Evolutionary conservation across 2,888 invertebrate species (phyloP).

Genomic region (Seladonia tumulorum): DNA sequence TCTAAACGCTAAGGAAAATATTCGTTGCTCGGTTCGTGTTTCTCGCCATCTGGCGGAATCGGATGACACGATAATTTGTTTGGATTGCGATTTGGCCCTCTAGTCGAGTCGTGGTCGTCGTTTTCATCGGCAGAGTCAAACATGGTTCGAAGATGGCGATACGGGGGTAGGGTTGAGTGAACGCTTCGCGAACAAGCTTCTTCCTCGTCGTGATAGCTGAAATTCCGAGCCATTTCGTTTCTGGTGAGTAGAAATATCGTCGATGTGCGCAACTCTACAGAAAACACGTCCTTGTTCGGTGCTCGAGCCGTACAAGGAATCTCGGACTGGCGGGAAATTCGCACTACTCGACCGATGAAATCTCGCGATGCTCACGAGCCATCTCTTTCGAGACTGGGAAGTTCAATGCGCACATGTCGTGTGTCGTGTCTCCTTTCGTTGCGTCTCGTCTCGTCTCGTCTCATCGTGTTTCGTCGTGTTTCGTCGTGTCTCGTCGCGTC

Average conservation of each 20-base stretch:
- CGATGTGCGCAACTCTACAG: neutral
- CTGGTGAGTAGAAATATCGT: conserved; percentile 59
- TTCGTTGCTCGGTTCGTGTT: neutral
- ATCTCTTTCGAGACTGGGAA: conserved; percentile 74
- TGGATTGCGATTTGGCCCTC: conserved; percentile 51
- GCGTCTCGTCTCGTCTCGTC: neutral
- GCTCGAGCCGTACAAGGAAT: neutral
- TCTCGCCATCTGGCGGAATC: conserved; percentile 61
- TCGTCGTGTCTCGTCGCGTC: neutral
- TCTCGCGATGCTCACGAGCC: conserved; percentile 59
- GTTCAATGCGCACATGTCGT: conserved; percentile 82
- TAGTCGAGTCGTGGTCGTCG: conserved; percentile 52
- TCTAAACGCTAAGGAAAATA: neutral
- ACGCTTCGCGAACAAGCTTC: conserved; percentile 72
- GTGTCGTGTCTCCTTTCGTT: conserved; percentile 62
- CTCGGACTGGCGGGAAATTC: conserved; percentile 50
- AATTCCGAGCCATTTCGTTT: conserved; percentile 26
- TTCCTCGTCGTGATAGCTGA: conserved; percentile 60
- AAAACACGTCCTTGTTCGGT: neutral
- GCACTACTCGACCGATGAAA: conserved; percentile 58
- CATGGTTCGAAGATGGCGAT: conserved; percentile 81
- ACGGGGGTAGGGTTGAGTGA: conserved; percentile 78
- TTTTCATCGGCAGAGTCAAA: conserved; percentile 66
- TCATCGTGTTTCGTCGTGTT: neutral
- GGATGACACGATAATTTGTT: conserved; percentile 25